Evolutionary conservation across 2,888 invertebrate genomes (phyloP).

Genomic region (Lithophane semibrunnea): DNA sequence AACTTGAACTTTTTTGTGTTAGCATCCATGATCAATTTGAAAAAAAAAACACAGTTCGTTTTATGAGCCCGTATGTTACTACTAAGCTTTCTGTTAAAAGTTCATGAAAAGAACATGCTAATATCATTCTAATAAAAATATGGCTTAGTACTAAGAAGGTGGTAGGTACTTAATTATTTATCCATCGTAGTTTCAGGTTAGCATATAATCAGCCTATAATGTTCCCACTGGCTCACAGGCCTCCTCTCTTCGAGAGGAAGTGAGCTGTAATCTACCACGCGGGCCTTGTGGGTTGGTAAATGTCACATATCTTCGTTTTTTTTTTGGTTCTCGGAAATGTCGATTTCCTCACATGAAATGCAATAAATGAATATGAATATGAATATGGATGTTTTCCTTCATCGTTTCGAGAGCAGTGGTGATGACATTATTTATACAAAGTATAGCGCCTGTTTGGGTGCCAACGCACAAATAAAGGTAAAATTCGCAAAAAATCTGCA

Average conservation of each 20-base stretch:
- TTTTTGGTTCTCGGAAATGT: too few species aligned
- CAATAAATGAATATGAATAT: too few species aligned
- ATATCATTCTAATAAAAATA: not conserved
- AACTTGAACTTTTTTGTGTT: slow-evolving; percentile 26
- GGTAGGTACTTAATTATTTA: not conserved
- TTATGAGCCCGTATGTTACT: not conserved
- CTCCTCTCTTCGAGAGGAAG: not conserved
- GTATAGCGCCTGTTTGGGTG: not conserved
- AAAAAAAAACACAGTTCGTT: slow-evolving; percentile 18
- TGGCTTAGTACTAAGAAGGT: not conserved
- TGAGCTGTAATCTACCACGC: too few species aligned
- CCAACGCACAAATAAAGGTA: too few species aligned
- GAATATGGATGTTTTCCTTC: too few species aligned
- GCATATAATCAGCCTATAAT: not conserved
- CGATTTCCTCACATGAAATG: too few species aligned
- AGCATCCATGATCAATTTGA: slow-evolving; percentile 8
- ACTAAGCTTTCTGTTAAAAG: not conserved
- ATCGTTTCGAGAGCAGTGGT: too few species aligned
- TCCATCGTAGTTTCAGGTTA: not conserved
- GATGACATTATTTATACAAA: too few species aligned
- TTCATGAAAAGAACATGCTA: not conserved
- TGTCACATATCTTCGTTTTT: too few species aligned
- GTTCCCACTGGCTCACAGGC: not conserved
- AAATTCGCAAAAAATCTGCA: too few species aligned
- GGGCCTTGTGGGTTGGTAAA: too few species aligned